Percentiles rank a stretch among this genome's conserved stretches.
These are phyloP conservation scores for Polydrusus pterygomalis DNA, from an alignment of 2,888 invertebrate species.

Conservation along the genomic window DNA sequence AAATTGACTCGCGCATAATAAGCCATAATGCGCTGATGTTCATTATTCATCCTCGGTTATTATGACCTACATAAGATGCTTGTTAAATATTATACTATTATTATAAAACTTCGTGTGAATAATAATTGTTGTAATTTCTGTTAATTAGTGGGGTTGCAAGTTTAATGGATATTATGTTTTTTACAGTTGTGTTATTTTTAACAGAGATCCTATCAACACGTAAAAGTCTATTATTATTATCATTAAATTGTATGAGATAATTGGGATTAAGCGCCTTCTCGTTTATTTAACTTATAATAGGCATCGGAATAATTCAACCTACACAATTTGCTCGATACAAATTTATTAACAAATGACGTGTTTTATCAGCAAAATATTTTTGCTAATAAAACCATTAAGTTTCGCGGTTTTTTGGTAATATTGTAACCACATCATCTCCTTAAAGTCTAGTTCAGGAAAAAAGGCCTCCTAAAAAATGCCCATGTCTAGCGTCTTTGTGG, in stretches of 20 bases:
- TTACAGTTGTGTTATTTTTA: conserved; percentile 14
- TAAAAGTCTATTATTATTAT: conserved; percentile 15
- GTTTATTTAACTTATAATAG: conserved; percentile 25
- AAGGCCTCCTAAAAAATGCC: too few relatives aligned
- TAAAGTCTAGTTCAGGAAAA: too few relatives aligned
- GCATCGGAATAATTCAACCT: conserved; percentile 18
- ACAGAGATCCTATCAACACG: conserved; percentile 6
- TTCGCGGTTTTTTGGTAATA: not conserved
- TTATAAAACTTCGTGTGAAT: too few relatives aligned
- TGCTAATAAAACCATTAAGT: conserved; percentile 3
- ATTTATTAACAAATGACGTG: conserved; percentile 23
- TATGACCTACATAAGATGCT: too few relatives aligned
- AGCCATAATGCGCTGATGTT: too few relatives aligned
- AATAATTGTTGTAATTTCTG: not conserved
- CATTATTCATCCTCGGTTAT: too few relatives aligned
- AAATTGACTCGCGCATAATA: too few relatives aligned
- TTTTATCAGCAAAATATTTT: conserved; percentile 27
- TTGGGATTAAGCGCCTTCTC: conserved; percentile 25
- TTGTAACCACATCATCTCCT: too few relatives aligned
- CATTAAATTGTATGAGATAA: conserved; percentile 21
- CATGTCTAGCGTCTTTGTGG: too few relatives aligned
- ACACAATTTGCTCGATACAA: conserved; percentile 21
- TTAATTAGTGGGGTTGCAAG: not conserved
- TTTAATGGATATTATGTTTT: conserved; percentile 2
- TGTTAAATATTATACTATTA: not conserved